These are phyloP conservation scores for Thalpophila matura DNA, from an alignment of 2,888 invertebrate species.

Conservation along the genomic window DNA sequence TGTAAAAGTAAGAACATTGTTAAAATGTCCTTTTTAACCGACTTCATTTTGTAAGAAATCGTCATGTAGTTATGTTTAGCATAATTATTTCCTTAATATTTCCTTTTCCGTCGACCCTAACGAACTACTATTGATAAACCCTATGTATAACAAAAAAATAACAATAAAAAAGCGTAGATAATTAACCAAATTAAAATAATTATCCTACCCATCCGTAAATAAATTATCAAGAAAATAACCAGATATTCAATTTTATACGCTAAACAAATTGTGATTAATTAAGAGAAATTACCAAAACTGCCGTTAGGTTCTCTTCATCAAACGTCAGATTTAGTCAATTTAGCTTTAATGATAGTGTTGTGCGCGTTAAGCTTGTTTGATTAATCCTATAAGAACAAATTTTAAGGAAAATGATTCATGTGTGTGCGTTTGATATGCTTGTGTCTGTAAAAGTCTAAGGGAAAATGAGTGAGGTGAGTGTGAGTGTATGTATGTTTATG, in stretches of 20 bases:
- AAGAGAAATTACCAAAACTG: slow-evolving; percentile 57
- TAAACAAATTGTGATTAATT: slow-evolving; percentile 50
- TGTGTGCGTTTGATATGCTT: slow-evolving; percentile 31
- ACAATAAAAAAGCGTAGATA: too few species aligned
- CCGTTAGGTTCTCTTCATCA: slow-evolving; percentile 85
- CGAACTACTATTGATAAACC: too few species aligned
- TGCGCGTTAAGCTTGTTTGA: slow-evolving; percentile 83
- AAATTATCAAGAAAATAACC: too few species aligned
- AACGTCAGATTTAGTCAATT: slow-evolving; percentile 88
- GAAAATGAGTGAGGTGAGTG: slow-evolving; percentile 24
- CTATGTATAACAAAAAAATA: too few species aligned
- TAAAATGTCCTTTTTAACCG: too few species aligned
- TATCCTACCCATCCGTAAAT: too few species aligned
- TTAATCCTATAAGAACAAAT: slow-evolving; percentile 82
- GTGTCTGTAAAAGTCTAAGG: slow-evolving; percentile 11
- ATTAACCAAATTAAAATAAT: too few species aligned
- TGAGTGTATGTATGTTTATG: background rate
- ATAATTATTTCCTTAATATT: too few species aligned
- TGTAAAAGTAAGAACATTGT: too few species aligned
- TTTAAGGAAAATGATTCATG: slow-evolving; percentile 71
- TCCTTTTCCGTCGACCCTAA: too few species aligned
- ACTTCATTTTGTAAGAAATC: too few species aligned
- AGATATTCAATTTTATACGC: slow-evolving; percentile 31
- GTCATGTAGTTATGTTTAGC: too few species aligned
- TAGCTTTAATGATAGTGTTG: slow-evolving; percentile 85